Evolutionary conservation across 2,888 invertebrate genomes (phyloP), one percentile per base, ranked within the genome.

Genomic region (Aricia artaxerxes): DNA sequence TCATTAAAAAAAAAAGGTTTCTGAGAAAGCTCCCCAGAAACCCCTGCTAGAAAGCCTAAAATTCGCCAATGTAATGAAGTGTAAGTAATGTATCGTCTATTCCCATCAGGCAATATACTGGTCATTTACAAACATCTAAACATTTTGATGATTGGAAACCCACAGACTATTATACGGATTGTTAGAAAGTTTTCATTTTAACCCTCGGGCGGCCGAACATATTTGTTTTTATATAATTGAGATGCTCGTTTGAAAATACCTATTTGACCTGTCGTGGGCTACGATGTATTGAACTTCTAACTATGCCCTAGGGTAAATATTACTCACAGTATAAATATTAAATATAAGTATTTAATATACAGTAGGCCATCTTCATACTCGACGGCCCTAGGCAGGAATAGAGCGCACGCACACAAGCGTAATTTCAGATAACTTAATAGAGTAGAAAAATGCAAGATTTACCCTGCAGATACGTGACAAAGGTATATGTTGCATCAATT

Each of bases 161-260:
- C 13, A 13, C 13, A 11, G 6, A n/a, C 13, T n/a, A 73, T 7
- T 49, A 24, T 44, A 73, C n/a, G 11, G 53, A 76, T 57, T 57
- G 76, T 57, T 76, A 38, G 53, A 53, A 76, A 76, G 53, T 53
- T 57, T 76, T 49, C 24, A 82, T 83, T 84, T 85, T 83, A 84
- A 82, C 82, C 79, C 82, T 78, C 82, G 85, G 83, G 83, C 82
- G 82, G 82, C 87, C 16, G 16, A 89, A 86, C 87, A 84, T 90
- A 88, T 91, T 91, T 91, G 90, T 89, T 91, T 90, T 88, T 89
- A 87, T 89, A 87, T 88, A 88, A 88, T 87, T 84, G 89, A 88
- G 87, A 87, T 86, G 84, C 86, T 87, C 86, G 87, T 85, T 87
- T 87, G 87, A 85, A 86, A 85, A 69, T 69, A 35, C 69, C 35